Conservation (phyloP, 2,113 vertebrate species). For the Dipodomys merriami region DNA sequence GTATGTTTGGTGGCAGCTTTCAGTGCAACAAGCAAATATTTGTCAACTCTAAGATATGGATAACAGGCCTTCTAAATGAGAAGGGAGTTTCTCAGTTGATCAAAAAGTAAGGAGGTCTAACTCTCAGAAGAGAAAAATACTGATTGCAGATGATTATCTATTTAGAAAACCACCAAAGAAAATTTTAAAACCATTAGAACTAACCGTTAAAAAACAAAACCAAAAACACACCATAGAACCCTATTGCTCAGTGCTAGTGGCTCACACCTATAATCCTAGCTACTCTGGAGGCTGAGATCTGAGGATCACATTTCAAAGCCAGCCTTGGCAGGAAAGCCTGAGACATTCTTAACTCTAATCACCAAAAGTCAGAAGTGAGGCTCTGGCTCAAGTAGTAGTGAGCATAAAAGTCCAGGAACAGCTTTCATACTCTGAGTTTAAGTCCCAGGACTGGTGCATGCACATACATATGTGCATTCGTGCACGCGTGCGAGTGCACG, state of each 20-base stretch:
- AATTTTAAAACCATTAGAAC: slow-evolving; percentile 26
- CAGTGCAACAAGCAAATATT: slow-evolving; percentile 57
- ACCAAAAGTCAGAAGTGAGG: too few relatives aligned
- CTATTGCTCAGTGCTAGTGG: not conserved
- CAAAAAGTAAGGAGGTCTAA: slow-evolving; percentile 33
- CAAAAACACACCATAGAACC: too few relatives aligned
- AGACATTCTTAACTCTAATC: too few relatives aligned
- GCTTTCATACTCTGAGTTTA: too few relatives aligned
- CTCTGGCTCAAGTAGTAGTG: too few relatives aligned
- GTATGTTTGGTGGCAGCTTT: not conserved
- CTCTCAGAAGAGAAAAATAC: slow-evolving; percentile 39
- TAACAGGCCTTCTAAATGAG: slow-evolving; percentile 38
- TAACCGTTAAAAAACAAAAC: not conserved
- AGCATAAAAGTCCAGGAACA: too few relatives aligned
- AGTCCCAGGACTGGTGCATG: too few relatives aligned
- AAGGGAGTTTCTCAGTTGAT: not conserved
- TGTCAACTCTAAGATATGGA: not conserved
- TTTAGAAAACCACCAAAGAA: slow-evolving; percentile 9
- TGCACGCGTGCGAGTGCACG: too few relatives aligned
- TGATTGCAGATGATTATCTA: not conserved
- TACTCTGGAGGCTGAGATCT: not conserved
- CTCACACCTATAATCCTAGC: not conserved
- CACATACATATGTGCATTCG: too few relatives aligned
- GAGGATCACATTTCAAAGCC: not conserved
- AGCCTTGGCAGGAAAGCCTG: not conserved